Evolutionary conservation across 1,140 invertebrate genomes (phyloP).

Genomic region (Drosophila fuyamai): DNA sequence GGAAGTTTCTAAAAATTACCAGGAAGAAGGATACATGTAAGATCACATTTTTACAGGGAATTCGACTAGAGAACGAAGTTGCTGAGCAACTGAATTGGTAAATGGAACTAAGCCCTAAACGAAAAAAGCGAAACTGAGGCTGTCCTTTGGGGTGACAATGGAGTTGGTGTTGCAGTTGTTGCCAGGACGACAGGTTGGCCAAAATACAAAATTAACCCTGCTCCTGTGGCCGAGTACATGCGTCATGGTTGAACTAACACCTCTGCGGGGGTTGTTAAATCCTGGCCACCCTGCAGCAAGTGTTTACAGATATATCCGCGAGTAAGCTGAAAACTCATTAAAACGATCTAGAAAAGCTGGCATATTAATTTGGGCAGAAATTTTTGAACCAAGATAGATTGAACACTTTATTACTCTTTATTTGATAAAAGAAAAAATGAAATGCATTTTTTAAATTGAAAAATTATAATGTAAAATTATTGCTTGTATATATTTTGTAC

Average conservation of each 20-base stretch:
- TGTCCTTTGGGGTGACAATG: conserved; percentile 62
- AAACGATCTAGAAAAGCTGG: conserved; percentile 1
- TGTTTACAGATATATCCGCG: not conserved
- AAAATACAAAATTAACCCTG: conserved; percentile 70
- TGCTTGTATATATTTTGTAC: too few species aligned
- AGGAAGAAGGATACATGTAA: conserved; percentile 6
- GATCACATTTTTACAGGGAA: conserved; percentile 58
- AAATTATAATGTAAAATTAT: too few species aligned
- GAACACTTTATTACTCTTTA: not conserved
- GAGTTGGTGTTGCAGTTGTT: conserved; percentile 43
- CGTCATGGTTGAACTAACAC: conserved; percentile 55
- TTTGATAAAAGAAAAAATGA: too few species aligned
- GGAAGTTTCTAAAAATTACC: conserved; percentile 68
- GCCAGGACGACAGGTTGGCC: conserved; percentile 70
- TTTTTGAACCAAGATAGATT: not conserved
- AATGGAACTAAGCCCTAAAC: conserved; percentile 11
- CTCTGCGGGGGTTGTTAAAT: conserved; percentile 45
- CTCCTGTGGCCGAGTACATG: conserved; percentile 29
- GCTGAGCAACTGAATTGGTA: conserved; percentile 32
- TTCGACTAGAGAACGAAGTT: conserved; percentile 37
- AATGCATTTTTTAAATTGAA: too few species aligned
- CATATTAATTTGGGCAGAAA: not conserved
- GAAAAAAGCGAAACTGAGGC: conserved; percentile 46
- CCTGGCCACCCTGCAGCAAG: conserved; percentile 27
- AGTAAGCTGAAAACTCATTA: not conserved